phyloP scores from a whole-genome alignment of 2,888 invertebrate species.

The Sarcophaga carnaria region DNA sequence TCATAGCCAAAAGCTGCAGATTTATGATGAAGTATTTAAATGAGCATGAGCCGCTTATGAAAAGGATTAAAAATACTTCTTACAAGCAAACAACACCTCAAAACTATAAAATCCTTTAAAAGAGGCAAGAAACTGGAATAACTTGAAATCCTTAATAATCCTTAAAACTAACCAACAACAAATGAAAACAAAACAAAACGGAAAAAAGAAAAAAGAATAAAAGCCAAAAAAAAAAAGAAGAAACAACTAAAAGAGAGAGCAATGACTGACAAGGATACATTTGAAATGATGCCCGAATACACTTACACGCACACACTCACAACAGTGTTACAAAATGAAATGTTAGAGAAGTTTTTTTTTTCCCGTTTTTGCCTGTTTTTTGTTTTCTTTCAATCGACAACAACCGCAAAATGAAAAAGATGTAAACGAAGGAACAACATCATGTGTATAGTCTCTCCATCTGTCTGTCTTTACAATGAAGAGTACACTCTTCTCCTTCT shows the following conservation, averaged over 20 bases:
- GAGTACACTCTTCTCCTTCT: neutral
- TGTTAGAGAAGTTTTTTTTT: neutral
- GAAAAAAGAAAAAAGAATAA: neutral
- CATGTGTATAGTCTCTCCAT: neutral
- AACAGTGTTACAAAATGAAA: too few species aligned
- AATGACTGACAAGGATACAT: conserved; percentile 66
- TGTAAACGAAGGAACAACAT: conserved; percentile 13
- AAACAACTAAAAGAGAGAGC: conserved; percentile 56
- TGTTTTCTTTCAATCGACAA: neutral
- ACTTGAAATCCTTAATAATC: conserved; percentile 52
- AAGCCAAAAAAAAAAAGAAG: conserved; percentile 20
- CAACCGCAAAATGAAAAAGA: conserved; percentile 14
- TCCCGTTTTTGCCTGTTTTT: neutral
- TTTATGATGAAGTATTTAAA: neutral
- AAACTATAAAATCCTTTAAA: conserved; percentile 5
- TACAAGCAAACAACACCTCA: neutral
- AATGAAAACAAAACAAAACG: conserved; percentile 1
- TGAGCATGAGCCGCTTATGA: neutral
- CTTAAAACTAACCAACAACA: conserved; percentile 41
- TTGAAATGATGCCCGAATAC: neutral
- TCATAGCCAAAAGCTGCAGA: too few species aligned
- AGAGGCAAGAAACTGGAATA: conserved; percentile 27
- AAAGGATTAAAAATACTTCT: neutral
- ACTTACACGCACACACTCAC: conserved; percentile 15
- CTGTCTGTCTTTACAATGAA: neutral